phyloP scores from a whole-genome alignment of 2,113 vertebrate species.

The Colossoma macropomum region DNA sequence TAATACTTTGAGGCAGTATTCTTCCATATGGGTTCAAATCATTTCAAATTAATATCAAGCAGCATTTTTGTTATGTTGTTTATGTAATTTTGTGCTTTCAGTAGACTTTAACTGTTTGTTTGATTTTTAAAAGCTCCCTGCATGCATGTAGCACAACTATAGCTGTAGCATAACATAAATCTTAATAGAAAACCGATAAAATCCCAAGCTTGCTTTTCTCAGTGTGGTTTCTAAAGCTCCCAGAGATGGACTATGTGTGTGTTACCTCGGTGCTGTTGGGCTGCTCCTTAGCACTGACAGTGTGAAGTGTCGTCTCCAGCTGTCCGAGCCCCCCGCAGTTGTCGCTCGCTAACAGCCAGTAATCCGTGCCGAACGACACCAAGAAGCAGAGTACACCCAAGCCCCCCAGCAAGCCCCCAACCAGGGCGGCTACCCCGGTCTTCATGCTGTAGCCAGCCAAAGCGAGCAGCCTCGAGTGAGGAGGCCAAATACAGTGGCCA shows the following conservation, averaged over 20 bases:
- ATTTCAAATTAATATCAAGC: too few species aligned
- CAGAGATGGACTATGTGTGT: background rate
- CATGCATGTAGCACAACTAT: too few species aligned
- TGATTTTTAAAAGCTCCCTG: background rate
- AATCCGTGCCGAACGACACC: constrained; percentile 84
- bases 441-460: constrained; percentile 76
- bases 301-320: background rate
- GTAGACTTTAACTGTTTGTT: background rate
- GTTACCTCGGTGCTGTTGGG: constrained; percentile 64
- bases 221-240: background rate
- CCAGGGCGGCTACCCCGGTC: constrained; percentile 75
- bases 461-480: background rate
- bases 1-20: too few species aligned
- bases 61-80: too few species aligned
- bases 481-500: background rate
- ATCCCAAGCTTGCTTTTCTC: background rate
- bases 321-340: constrained; percentile 68
- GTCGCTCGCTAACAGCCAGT: constrained; percentile 86
- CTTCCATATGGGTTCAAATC: background rate
- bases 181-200: background rate
- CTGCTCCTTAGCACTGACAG: constrained; percentile 28
- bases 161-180: background rate
- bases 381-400: constrained; percentile 83
- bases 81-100: too few species aligned
- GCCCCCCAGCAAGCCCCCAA: constrained; percentile 79